phyloP scores from a whole-genome alignment of 2,797 vertebrate genomes.

The Tympanoctomys barrerae region DNA sequence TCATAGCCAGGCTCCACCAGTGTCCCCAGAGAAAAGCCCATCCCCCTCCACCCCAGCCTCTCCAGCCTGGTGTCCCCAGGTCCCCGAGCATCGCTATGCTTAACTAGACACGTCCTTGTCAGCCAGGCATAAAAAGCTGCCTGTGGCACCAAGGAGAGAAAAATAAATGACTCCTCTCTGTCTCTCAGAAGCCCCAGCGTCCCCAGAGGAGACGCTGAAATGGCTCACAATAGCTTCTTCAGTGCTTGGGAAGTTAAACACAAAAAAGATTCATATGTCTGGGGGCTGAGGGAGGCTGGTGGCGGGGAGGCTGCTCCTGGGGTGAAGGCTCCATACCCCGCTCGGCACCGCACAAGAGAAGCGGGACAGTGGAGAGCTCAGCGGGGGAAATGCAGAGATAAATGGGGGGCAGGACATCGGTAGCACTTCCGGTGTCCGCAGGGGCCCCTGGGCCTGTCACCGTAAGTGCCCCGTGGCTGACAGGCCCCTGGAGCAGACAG shows the following conservation, averaged over 20 bases:
- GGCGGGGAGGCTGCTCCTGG: background rate
- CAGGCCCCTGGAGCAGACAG: background rate
- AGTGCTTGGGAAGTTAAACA: background rate
- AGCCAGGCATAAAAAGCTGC: background rate
- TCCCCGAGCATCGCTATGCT: background rate
- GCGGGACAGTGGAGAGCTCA: rapidly evolving
- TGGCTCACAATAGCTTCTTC: background rate
- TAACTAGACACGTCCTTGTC: conserved; percentile 57
- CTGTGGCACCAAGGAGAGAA: conserved; percentile 39
- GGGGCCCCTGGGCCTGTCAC: rapidly evolving
- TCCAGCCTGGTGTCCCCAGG: rapidly evolving
- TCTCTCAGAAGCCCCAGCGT: conserved; percentile 29
- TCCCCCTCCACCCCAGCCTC: background rate
- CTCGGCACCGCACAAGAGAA: rapidly evolving
- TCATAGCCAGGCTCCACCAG: rapidly evolving
- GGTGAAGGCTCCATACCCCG: background rate
- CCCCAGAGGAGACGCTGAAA: conserved; percentile 19
- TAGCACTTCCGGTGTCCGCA: background rate
- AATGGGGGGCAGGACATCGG: rapidly evolving
- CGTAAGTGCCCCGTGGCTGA: rapidly evolving
- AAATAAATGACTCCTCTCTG: conserved; percentile 61
- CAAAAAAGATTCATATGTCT: background rate
- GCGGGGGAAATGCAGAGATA: too few species aligned
- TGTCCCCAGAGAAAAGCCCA: background rate
- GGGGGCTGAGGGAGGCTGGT: background rate